Evolutionary conservation across 2,888 invertebrate species (phyloP).

Genomic region (Tholera decimalis): DNA sequence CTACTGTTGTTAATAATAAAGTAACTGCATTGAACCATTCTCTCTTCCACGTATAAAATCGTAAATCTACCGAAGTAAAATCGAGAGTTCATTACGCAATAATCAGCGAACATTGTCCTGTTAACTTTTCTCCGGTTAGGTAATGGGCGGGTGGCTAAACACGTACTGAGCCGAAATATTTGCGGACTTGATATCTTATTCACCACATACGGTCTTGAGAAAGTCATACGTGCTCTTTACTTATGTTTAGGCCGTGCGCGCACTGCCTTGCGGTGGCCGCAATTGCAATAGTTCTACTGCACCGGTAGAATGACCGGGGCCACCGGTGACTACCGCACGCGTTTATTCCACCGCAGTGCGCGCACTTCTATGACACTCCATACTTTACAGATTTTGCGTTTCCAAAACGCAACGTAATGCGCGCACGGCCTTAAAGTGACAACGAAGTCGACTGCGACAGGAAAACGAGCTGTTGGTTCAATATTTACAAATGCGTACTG

Average conservation of each 20-base stretch:
- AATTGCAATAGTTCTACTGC: too few relatives aligned
- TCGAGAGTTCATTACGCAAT: slow-evolving; percentile 26
- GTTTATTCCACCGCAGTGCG: too few relatives aligned
- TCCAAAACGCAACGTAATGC: too few relatives aligned
- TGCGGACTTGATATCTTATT: slow-evolving; percentile 39
- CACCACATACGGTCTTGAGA: slow-evolving; percentile 39
- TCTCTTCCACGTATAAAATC: slow-evolving; percentile 2
- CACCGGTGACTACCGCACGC: too few relatives aligned
- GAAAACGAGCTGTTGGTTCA: slow-evolving; percentile 17
- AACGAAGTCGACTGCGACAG: too few relatives aligned
- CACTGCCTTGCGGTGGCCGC: too few relatives aligned
- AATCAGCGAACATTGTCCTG: slow-evolving; percentile 23
- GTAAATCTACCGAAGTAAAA: slow-evolving; percentile 17
- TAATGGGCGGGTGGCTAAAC: slow-evolving; percentile 19
- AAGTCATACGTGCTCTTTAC: slow-evolving; percentile 27
- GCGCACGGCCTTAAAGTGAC: slow-evolving; percentile 5
- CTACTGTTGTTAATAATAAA: not conserved
- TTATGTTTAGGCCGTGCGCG: slow-evolving; percentile 14
- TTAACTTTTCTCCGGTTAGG: slow-evolving; percentile 21
- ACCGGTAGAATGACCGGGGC: too few relatives aligned
- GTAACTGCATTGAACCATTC: not conserved
- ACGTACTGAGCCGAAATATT: slow-evolving; percentile 37
- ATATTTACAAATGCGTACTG: slow-evolving; percentile 24
- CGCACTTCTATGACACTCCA: too few relatives aligned
- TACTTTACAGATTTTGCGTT: too few relatives aligned